Evolutionary conservation across 2,797 vertebrate species (phyloP).

Genomic region (Ptychadena robeensis): DNA sequence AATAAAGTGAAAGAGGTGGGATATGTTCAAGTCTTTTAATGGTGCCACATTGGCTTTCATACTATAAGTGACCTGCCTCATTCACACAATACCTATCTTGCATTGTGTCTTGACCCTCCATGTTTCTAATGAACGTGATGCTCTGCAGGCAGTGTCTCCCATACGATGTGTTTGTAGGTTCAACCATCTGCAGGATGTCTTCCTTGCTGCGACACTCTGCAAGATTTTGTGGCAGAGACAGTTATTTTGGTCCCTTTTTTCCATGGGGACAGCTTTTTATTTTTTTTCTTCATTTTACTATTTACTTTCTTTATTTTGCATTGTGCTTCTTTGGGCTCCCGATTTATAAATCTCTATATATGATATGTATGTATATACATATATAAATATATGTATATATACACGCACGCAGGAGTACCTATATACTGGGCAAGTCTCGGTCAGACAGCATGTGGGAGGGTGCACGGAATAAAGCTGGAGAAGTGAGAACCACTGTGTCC

Average conservation of each 20-base stretch:
- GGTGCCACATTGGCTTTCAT: background rate
- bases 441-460: constrained; percentile 57
- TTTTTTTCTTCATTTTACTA: background rate
- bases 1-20: background rate
- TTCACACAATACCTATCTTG: background rate
- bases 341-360: constrained; percentile 38
- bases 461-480: constrained; percentile 60
- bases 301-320: constrained; percentile 6
- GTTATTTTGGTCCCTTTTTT: constrained; percentile 14
- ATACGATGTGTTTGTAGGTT: background rate
- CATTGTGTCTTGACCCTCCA: background rate
- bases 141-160: constrained; percentile 1
- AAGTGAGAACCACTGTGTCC: constrained; percentile 30
- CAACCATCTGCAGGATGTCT: constrained; percentile 11
- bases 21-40: background rate
- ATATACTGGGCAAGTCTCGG: constrained; percentile 48
- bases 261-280: background rate
- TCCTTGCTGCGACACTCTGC: constrained; percentile 46
- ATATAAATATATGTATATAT: constrained; percentile 46
- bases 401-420: constrained; percentile 50
- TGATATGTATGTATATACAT: constrained; percentile 51
- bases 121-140: background rate
- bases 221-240: constrained; percentile 34
- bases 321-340: constrained; percentile 53
- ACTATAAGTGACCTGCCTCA: background rate